These are phyloP conservation scores for Celastrina argiolus DNA, from an alignment of 2,888 invertebrate species.

Conservation along the genomic window DNA sequence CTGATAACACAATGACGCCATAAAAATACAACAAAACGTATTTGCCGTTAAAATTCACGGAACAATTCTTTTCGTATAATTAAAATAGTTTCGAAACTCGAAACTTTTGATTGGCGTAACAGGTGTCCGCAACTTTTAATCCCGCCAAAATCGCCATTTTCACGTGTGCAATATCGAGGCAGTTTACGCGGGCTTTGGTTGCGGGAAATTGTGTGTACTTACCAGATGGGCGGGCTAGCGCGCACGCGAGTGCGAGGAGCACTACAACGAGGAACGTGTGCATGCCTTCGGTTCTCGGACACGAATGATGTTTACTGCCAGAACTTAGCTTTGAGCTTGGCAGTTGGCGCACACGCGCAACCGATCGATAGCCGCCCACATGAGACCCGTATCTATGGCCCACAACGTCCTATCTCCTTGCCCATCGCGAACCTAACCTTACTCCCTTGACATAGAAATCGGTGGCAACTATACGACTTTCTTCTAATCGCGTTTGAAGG, in stretches of 20 bases:
- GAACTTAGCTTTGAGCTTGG: conserved; percentile 28
- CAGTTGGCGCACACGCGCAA: conserved; percentile 57
- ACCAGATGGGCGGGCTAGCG: conserved; percentile 53
- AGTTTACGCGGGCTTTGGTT: background rate
- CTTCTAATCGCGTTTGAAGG: background rate
- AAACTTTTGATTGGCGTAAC: conserved; percentile 16
- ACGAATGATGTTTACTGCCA: conserved; percentile 50
- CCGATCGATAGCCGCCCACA: conserved; percentile 74
- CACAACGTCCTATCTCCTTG: conserved; percentile 19
- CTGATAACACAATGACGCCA: conserved; percentile 14
- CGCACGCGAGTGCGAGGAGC: conserved; percentile 47
- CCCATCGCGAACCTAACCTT: conserved; percentile 10
- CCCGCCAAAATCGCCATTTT: background rate
- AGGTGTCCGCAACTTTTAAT: conserved; percentile 11
- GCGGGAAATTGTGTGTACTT: conserved; percentile 36
- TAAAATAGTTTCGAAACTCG: conserved; percentile 19
- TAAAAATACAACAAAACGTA: background rate
- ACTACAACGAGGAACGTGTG: conserved; percentile 46
- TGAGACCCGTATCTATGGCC: conserved; percentile 37
- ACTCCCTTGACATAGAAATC: background rate
- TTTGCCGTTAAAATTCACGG: background rate
- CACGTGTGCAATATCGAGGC: background rate
- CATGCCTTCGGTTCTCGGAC: conserved; percentile 44
- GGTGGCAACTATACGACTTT: conserved; percentile 5
- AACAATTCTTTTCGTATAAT: background rate